Percentiles rank a stretch among this genome's conserved stretches.
phyloP scores from a whole-genome alignment of 1,140 invertebrate genomes.

The Batillaria attramentaria region DNA sequence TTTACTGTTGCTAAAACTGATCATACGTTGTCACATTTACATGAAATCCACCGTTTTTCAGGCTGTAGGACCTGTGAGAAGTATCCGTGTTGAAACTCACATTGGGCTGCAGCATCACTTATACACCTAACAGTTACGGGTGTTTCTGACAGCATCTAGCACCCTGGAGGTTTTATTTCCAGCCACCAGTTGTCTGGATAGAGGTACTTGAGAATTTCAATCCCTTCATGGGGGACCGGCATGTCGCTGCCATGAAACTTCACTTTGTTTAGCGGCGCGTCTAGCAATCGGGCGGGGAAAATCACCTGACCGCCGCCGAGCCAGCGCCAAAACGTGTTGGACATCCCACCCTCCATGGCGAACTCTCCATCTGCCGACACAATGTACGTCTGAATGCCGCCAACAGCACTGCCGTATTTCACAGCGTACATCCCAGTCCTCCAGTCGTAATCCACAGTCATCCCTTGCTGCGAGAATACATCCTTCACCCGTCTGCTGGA shows the following conservation, averaged over 20 bases:
- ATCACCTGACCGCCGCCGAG: conserved; percentile 76
- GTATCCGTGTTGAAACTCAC: too few relatives aligned
- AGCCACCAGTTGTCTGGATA: conserved; percentile 79
- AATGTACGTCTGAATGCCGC: conserved; percentile 52
- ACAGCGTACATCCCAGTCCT: conserved; percentile 71
- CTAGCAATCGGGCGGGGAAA: conserved; percentile 76
- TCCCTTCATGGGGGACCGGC: conserved; percentile 76
- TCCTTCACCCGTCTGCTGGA: background rate
- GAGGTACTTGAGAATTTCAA: conserved; percentile 79
- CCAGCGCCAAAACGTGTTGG: conserved; percentile 74
- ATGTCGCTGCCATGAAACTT: conserved; percentile 72
- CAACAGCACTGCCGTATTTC: conserved; percentile 37
- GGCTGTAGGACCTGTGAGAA: too few relatives aligned
- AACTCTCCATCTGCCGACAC: conserved; percentile 48
- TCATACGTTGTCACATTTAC: too few relatives aligned
- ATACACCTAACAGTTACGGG: too few relatives aligned
- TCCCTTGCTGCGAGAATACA: conserved; percentile 37
- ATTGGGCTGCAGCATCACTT: too few relatives aligned
- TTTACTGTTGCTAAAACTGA: too few relatives aligned
- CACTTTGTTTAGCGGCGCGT: conserved; percentile 73
- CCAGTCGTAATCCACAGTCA: conserved; percentile 70
- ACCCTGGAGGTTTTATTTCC: conserved; percentile 74
- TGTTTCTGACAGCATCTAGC: too few relatives aligned
- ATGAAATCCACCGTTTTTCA: too few relatives aligned
- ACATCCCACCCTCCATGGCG: conserved; percentile 76